These are phyloP conservation scores for Oceanites oceanicus DNA, from an alignment of 2,113 vertebrate species.

Conservation along the genomic window DNA sequence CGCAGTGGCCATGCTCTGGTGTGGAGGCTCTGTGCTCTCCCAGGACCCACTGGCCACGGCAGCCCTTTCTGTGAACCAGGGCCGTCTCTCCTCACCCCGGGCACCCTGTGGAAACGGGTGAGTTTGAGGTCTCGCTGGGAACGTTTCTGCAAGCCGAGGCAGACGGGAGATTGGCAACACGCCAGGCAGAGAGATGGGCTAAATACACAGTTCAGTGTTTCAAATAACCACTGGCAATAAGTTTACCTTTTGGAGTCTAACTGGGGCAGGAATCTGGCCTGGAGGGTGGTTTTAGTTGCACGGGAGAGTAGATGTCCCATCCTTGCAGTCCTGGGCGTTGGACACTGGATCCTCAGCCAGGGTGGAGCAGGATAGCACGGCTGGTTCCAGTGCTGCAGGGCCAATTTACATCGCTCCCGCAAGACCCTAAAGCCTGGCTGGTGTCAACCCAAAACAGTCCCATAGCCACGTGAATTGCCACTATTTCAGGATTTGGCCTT, in stretches of 20 bases:
- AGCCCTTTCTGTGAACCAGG: neutral
- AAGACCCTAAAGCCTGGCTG: neutral
- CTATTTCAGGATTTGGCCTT: neutral
- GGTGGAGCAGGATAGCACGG: neutral
- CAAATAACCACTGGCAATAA: constrained; percentile 4
- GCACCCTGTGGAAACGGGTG: neutral
- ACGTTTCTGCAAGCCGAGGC: neutral
- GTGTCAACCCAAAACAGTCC: neutral
- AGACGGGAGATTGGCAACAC: neutral
- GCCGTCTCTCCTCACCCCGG: neutral
- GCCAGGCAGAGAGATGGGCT: neutral
- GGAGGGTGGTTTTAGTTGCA: neutral
- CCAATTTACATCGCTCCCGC: neutral
- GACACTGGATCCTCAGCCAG: neutral
- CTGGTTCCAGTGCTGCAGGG: neutral
- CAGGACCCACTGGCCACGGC: neutral
- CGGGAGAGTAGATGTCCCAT: neutral
- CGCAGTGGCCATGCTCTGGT: fast-evolving
- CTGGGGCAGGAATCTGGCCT: neutral
- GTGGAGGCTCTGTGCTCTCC: neutral
- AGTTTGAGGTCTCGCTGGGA: neutral
- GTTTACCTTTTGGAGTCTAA: constrained; percentile 16
- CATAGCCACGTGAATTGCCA: neutral
- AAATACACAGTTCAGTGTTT: neutral
- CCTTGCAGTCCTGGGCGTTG: neutral